Conservation (phyloP, 2,113 vertebrate genomes). For the Emydura subglobosa region DNA sequence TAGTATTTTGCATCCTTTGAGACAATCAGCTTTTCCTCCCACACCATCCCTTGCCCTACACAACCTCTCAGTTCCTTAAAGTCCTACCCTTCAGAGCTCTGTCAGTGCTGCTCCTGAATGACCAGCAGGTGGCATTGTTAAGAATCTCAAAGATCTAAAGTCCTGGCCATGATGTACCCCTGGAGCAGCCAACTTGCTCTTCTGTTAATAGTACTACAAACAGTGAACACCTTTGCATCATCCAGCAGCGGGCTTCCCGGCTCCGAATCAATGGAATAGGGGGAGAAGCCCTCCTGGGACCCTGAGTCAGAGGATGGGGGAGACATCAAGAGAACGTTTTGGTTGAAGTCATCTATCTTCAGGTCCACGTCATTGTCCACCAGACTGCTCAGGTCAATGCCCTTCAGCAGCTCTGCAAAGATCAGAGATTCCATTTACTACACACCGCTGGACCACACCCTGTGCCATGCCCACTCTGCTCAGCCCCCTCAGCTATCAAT, state of each 20-base stretch:
- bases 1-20: neutral
- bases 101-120: neutral
- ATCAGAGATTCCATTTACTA: neutral
- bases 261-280: conserved; percentile 96
- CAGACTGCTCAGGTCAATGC: conserved; percentile 83
- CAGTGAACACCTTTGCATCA: conserved; percentile 87
- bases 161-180: neutral
- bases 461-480: neutral
- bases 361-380: conserved; percentile 88
- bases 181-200: neutral
- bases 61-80: neutral
- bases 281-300: conserved; percentile 93
- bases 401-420: conserved; percentile 83
- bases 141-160: neutral
- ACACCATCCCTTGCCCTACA: neutral
- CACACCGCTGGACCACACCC: accelerated
- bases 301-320: conserved; percentile 96
- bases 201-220: neutral
- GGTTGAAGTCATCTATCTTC: conserved; percentile 89
- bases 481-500: neutral
- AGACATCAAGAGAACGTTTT: conserved; percentile 92
- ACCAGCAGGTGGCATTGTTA: neutral
- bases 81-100: neutral
- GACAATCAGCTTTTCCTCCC: neutral
- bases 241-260: conserved; percentile 94